Evolutionary conservation across 2,113 vertebrate species (phyloP), one percentile per base, ranked within the genome.

Genomic region (Perca flavescens): DNA sequence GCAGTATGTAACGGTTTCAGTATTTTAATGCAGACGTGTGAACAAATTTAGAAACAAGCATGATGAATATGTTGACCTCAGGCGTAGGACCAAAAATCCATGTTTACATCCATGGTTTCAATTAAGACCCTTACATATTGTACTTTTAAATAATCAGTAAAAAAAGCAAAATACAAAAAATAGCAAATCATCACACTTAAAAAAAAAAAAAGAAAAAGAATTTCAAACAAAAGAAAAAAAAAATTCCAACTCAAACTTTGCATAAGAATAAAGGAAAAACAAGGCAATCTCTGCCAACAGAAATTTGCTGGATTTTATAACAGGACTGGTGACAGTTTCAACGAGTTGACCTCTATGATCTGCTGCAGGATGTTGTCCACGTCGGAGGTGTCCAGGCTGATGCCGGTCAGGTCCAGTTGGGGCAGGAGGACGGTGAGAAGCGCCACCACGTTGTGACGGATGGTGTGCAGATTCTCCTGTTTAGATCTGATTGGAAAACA

Each of bases 311-410:
- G 46, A 46, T 10, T n/a, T 21, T 6, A 25, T 12, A 17, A 50
- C 34, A 5, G 2, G 1, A 6, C 17, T 28, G 31, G 70, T 93
- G 79, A 89, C 62, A 87, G 56, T 63, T 86, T 86, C 17, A 93
- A 77, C 7, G 91, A 88, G 83, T 97, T 96, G 79, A 95, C 95
- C 79, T 96, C 95, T 83, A 96, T 92, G 82, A 96, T 94, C 70
- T 94, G 96, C 86, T 96, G 95, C 84, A 96, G 94, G 94, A 97
- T 96, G 90, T 88, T 93, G 94, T 96, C 95, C 54, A 96, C 91
- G 34, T 96, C 95, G 25, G 93, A 84, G 0, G 87, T 96, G 67
- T 96, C 95, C 73, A 92, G 88, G 84, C 94, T 95, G 93, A 96
- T 95, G 74, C 95, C 95, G 43, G 93, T 85, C 90, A 97, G 93